A percentile compares a stretch with the other conserved stretches of the same genome.
Conservation (phyloP, 2,113 vertebrate species). For the Forbesichthys papilliferus region DNA sequence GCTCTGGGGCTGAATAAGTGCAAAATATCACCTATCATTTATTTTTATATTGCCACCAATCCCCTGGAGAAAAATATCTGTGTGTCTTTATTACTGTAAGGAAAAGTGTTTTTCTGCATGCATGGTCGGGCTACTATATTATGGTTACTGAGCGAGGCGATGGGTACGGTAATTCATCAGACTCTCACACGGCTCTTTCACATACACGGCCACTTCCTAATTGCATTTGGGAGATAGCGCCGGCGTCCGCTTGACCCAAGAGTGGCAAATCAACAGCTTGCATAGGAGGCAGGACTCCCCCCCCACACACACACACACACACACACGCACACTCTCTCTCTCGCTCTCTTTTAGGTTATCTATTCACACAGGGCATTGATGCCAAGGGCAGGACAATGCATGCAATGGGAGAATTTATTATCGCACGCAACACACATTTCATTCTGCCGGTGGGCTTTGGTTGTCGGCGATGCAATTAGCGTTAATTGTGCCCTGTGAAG, state of each 20-base stretch:
- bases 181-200: slow-evolving; percentile 44
- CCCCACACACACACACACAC: background rate
- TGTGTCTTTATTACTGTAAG: no score
- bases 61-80: no score
- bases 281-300: slow-evolving; percentile 6
- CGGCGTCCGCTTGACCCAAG: slow-evolving; percentile 62
- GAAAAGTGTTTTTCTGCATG: background rate
- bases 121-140: slow-evolving; percentile 7
- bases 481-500: slow-evolving; percentile 65
- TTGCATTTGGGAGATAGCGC: slow-evolving; percentile 66
- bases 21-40: no score
- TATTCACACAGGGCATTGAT: slow-evolving; percentile 37
- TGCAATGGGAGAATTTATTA: slow-evolving; percentile 53
- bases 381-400: slow-evolving; percentile 44
- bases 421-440: slow-evolving; percentile 52
- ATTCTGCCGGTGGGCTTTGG: slow-evolving; percentile 46
- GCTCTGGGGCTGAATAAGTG: no score
- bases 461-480: slow-evolving; percentile 61
- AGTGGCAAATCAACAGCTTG: slow-evolving; percentile 52
- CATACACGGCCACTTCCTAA: slow-evolving; percentile 53
- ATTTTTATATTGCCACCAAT: no score
- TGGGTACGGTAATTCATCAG: slow-evolving; percentile 48
- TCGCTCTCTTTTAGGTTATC: slow-evolving; percentile 13
- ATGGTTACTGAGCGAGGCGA: slow-evolving; percentile 40
- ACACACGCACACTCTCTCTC: background rate